Conservation (phyloP, 53 echinoderm and acorn worm genomes). For the Antedon mediterranea region DNA sequence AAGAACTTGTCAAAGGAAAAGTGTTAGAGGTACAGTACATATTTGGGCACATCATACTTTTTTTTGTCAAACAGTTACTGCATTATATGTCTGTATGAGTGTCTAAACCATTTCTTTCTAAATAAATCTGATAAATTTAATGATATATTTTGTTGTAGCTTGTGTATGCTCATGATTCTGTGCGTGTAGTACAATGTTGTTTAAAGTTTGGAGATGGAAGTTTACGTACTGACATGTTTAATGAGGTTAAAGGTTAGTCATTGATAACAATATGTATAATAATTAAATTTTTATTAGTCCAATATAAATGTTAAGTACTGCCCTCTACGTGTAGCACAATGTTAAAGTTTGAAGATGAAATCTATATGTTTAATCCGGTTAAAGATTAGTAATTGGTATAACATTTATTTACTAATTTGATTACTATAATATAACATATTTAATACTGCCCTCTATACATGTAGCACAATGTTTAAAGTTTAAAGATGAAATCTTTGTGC, state of each 20-base stretch:
- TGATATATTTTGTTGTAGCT: slow-evolving; percentile 24
- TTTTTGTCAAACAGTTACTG: too few species aligned
- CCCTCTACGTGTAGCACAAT: neutral
- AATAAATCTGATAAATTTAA: too few species aligned
- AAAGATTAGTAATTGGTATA: too few species aligned
- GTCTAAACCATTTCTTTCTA: too few species aligned
- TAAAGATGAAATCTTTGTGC: too few species aligned
- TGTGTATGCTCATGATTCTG: slow-evolving; percentile 80
- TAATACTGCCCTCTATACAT: too few species aligned
- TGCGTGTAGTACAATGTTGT: slow-evolving; percentile 84
- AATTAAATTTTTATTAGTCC: neutral
- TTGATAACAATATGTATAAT: neutral
- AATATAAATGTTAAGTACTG: neutral
- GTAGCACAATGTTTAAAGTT: too few species aligned
- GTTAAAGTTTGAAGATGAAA: too few species aligned
- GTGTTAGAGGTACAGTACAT: slow-evolving; percentile 54
- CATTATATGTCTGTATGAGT: too few species aligned
- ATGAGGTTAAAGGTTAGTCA: slow-evolving; percentile 67
- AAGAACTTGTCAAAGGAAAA: slow-evolving; percentile 57
- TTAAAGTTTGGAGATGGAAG: slow-evolving; percentile 62
- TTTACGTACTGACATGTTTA: slow-evolving; percentile 65
- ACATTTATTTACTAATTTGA: too few species aligned
- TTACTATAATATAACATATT: too few species aligned
- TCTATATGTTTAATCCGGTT: neutral
- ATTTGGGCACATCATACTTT: too few species aligned